A percentile compares a stretch with the other conserved stretches of the same genome.
Conservation (phyloP, 2,888 invertebrate species). For the Acanthosepion lycidas region DNA sequence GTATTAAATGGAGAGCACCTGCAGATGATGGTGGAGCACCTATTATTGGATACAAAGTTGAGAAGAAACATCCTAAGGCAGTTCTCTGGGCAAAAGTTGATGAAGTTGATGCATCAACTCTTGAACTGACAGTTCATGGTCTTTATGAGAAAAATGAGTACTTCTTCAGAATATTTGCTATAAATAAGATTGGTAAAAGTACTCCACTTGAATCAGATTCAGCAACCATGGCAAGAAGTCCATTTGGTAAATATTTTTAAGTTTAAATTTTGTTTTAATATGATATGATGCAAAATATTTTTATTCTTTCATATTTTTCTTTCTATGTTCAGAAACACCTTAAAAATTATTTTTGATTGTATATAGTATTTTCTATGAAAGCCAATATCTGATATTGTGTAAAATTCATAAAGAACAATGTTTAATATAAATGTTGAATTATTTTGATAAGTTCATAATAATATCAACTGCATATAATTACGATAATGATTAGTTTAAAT, state of each 20-base stretch:
- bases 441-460: too few species aligned
- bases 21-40: conserved; percentile 63
- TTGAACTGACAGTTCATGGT: neutral
- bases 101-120: neutral
- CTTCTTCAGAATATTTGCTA: conserved; percentile 89
- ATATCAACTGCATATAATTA: too few species aligned
- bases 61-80: conserved; percentile 48
- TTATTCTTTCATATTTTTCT: too few species aligned
- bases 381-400: too few species aligned
- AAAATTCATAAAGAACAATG: too few species aligned
- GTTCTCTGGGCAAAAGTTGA: conserved; percentile 40
- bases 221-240: conserved; percentile 63
- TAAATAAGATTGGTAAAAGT: conserved; percentile 85
- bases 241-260: conserved; percentile 62
- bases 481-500: too few species aligned
- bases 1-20: conserved; percentile 64
- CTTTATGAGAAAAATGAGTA: conserved; percentile 77
- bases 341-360: too few species aligned
- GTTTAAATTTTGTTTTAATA: too few species aligned
- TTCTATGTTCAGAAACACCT: too few species aligned
- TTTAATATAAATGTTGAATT: too few species aligned
- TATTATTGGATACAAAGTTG: conserved; percentile 60
- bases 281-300: too few species aligned
- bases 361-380: too few species aligned
- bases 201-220: conserved; percentile 58